phyloP scores from a whole-genome alignment of 2,113 vertebrate species.

The Siphamia tubifer region DNA sequence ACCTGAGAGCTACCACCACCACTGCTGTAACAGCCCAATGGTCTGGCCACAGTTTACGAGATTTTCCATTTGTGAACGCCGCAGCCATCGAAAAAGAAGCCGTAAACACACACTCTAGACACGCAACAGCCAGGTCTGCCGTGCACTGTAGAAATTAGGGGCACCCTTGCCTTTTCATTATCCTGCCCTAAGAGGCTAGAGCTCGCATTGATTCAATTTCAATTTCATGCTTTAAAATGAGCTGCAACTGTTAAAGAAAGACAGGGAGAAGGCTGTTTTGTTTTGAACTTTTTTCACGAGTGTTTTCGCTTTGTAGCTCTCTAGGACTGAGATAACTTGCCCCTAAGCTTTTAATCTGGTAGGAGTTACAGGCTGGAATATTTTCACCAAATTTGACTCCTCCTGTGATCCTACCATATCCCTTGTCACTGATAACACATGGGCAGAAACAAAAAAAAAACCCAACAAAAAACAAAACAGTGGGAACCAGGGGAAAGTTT shows the following conservation, averaged over 20 bases:
- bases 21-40: slow-evolving; percentile 53
- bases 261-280: slow-evolving; percentile 40
- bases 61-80: slow-evolving; percentile 76
- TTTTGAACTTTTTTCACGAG: slow-evolving; percentile 52
- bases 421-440: slow-evolving; percentile 55
- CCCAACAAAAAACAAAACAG: not conserved
- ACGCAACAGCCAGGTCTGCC: slow-evolving; percentile 76
- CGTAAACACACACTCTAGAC: slow-evolving; percentile 77
- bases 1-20: slow-evolving; percentile 73
- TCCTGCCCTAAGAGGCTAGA: slow-evolving; percentile 50
- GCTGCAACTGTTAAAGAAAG: slow-evolving; percentile 56
- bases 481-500: slow-evolving; percentile 18
- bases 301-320: slow-evolving; percentile 58
- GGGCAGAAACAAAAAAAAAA: slow-evolving; percentile 8
- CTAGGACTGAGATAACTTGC: slow-evolving; percentile 65
- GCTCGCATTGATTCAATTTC: slow-evolving; percentile 72
- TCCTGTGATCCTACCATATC: slow-evolving; percentile 42
- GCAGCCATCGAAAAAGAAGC: slow-evolving; percentile 51
- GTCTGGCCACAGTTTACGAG: slow-evolving; percentile 77
- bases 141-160: slow-evolving; percentile 75
- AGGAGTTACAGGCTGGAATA: slow-evolving; percentile 66
- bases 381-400: slow-evolving; percentile 66
- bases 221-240: slow-evolving; percentile 76
- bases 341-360: slow-evolving; percentile 75
- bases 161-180: slow-evolving; percentile 69